Percentiles rank a stretch among this genome's conserved stretches.
Evolutionary conservation across 2,888 invertebrate species (phyloP).

Genomic region (Serripes groenlandicus): DNA sequence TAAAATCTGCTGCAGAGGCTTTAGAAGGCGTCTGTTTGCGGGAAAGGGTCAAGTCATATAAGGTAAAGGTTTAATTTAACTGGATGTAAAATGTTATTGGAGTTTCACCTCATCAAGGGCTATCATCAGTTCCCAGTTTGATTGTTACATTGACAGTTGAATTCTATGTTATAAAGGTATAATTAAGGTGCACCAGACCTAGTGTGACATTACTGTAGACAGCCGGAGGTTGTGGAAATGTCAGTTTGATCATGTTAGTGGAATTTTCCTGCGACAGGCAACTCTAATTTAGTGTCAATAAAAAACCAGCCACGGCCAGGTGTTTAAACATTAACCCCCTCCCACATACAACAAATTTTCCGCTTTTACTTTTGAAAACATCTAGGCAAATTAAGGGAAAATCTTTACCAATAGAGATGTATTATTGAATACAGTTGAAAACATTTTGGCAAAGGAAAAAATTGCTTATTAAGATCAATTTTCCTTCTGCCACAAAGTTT

Average conservation of each 20-base stretch:
- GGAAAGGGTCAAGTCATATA: neutral
- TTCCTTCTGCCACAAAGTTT: slow-evolving; percentile 6
- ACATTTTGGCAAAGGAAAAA: slow-evolving; percentile 3
- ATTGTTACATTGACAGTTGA: slow-evolving; percentile 10
- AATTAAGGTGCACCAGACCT: neutral
- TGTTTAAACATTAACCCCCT: too few species aligned
- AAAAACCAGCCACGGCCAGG: too few species aligned
- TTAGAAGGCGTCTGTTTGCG: neutral
- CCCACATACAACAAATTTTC: neutral
- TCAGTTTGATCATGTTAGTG: slow-evolving; percentile 1
- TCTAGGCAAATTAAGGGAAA: too few species aligned
- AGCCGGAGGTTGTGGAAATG: neutral
- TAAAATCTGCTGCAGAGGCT: too few species aligned
- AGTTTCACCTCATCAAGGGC: neutral
- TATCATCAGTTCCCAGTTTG: slow-evolving; percentile 3
- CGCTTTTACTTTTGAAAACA: neutral
- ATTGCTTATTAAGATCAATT: slow-evolving; percentile 3
- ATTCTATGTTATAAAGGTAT: slow-evolving; percentile 2
- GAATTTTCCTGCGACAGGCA: neutral
- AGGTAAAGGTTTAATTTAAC: neutral
- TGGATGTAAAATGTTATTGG: neutral
- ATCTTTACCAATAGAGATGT: too few species aligned
- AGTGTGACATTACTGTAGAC: slow-evolving; percentile 1
- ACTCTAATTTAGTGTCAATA: neutral
- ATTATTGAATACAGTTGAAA: neutral